Evolutionary conservation across 2,888 invertebrate genomes (phyloP), one percentile per base, ranked within the genome.

Genomic region (Cataglyphis rosenhaueri): DNA sequence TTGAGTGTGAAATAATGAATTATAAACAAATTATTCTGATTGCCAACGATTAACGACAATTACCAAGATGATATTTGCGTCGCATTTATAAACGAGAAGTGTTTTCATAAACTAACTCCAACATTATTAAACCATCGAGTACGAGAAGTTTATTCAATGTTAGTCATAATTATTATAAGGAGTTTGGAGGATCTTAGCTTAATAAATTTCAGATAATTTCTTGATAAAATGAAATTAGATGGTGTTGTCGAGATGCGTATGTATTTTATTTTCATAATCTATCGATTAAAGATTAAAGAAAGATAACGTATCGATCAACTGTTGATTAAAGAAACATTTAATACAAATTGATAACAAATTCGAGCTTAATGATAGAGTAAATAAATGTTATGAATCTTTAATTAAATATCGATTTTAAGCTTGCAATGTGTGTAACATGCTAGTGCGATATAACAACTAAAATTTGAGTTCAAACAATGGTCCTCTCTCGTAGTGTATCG

Each of bases 11-110:
- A 79, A 71, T 79, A 79, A 79, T 79, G 73, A 44, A 71, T 79
- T 71, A 79, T 79, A 59, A 44, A 79, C 78, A 73, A 79, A 71
- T 79, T 79, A 79, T 79, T 71, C 78, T 79, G 59, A 79, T 79
- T 79, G 59, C 73, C 78, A 73, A 59, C 78, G 78, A 79, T 79
- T 79, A 79, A 79, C 78, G 73, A 73, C 59, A 71, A 79, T 79
- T 73, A 79, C 78, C 59, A 73, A 73, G 73, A 73, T 71, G 59
- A 59, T 79, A 73, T 73, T 79, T 78, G 44, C 73, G 78, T 71
- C 78, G n/a, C 78, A 59, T 59, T 71, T 71, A 78, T 78, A 71
- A 78, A 71, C 32, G 59, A 78, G 25, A 29, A 71, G 25, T 59
- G 44, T 73, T 78, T 78, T 78, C 57, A 44, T 70, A 41, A 52